Conservation (phyloP, 2,797 vertebrate species). For the Darevskia mixta region DNA sequence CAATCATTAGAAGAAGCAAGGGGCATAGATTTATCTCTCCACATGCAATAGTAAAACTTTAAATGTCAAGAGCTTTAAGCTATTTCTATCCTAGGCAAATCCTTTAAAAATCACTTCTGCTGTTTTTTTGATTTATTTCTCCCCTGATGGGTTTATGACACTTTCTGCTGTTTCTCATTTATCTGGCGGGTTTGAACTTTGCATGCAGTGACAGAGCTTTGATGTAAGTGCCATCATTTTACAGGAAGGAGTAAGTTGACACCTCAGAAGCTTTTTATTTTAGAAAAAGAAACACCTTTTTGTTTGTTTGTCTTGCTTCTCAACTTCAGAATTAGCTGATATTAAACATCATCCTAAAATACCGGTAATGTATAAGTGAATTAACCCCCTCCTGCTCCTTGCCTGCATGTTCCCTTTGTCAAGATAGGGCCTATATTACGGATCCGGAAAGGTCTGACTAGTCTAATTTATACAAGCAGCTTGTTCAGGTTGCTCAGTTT, state of each 20-base stretch:
- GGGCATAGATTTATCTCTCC: conserved; percentile 45
- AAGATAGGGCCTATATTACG: neutral
- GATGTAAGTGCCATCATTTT: neutral
- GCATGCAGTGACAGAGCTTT: conserved; percentile 36
- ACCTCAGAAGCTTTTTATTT: conserved; percentile 35
- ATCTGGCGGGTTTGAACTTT: neutral
- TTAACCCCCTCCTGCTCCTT: neutral
- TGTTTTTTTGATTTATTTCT: conserved; percentile 62
- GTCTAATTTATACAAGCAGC: neutral
- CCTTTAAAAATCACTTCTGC: conserved; percentile 47
- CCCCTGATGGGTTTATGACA: conserved; percentile 51
- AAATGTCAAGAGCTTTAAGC: conserved; percentile 68
- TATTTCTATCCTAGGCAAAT: conserved; percentile 62
- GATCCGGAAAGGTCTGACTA: neutral
- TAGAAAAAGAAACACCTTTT: conserved; percentile 7
- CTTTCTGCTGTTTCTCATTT: conserved; percentile 34
- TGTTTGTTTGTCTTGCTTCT: conserved; percentile 52
- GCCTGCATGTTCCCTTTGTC: neutral
- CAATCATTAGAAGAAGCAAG: conserved; percentile 44
- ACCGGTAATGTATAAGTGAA: neutral
- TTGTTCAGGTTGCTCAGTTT: neutral
- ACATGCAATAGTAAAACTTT: conserved; percentile 56
- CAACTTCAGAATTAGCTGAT: conserved; percentile 3
- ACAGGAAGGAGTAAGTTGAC: conserved; percentile 52
- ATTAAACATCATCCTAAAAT: neutral